Conservation (phyloP, 1,140 invertebrate genomes). For the Ganaspis sp. region DNA sequence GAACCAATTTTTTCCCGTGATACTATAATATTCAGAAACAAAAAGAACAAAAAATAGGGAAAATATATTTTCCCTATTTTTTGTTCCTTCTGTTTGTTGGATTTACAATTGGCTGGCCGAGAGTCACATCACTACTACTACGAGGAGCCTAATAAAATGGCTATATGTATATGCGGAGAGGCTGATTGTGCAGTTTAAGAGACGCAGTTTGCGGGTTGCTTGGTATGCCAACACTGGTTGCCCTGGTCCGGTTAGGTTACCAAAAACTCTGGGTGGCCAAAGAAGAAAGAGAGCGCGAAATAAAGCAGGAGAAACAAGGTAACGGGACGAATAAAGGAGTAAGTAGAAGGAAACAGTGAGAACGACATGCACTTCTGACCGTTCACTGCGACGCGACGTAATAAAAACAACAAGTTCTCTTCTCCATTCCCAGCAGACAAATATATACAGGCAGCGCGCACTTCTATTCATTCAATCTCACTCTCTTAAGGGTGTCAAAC, state of each 20-base stretch:
- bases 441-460: too few relatives aligned
- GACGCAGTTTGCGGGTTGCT: background rate
- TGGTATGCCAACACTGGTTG: conserved; percentile 32
- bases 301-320: conserved; percentile 38
- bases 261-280: conserved; percentile 47
- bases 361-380: conserved; percentile 42
- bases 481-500: too few relatives aligned
- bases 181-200: background rate
- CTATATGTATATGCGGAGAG: background rate
- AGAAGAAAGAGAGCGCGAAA: conserved; percentile 38
- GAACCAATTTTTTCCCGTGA: background rate
- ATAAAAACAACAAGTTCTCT: conserved; percentile 1
- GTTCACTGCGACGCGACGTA: conserved; percentile 41
- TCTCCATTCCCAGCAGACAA: background rate
- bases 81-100: conserved; percentile 13
- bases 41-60: too few relatives aligned
- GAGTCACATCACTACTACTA: background rate
- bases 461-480: too few relatives aligned
- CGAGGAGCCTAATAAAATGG: background rate
- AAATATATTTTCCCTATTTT: too few relatives aligned
- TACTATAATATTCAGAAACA: too few relatives aligned
- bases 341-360: conserved; percentile 29
- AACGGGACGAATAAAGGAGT: conserved; percentile 33
- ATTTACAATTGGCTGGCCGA: background rate
- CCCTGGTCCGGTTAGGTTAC: conserved; percentile 37